phyloP scores from a whole-genome alignment of 2,113 vertebrate genomes.

The Nymphicus hollandicus region DNA sequence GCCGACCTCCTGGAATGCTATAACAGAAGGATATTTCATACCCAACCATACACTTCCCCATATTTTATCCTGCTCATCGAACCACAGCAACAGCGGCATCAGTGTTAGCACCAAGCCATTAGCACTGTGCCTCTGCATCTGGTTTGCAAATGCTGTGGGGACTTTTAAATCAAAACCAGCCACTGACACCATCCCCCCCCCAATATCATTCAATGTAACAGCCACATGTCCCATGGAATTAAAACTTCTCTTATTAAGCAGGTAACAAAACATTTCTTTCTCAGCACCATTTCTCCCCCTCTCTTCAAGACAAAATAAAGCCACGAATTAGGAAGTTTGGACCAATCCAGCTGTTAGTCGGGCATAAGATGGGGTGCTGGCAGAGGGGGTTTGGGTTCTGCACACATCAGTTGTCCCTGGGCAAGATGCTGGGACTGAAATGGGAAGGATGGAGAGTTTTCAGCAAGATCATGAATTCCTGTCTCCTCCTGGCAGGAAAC shows the following conservation, averaged over 20 bases:
- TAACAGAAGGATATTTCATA: not conserved
- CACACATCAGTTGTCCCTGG: not conserved
- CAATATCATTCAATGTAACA: not conserved
- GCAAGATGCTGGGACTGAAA: not conserved
- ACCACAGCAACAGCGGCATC: not conserved
- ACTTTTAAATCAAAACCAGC: not conserved
- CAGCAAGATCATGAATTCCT: not conserved
- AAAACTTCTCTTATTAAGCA: not conserved
- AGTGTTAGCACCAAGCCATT: accelerated
- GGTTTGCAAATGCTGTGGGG: not conserved
- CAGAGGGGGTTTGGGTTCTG: not conserved
- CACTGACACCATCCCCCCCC: not conserved
- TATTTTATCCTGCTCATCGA: not conserved
- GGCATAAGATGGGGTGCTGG: not conserved
- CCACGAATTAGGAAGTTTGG: not conserved
- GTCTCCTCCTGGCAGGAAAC: not conserved
- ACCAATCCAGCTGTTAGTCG: not conserved
- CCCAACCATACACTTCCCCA: not conserved
- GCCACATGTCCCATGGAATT: not conserved
- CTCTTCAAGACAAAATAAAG: not conserved
- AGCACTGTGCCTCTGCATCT: not conserved
- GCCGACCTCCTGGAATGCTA: not conserved
- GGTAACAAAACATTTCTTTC: not conserved
- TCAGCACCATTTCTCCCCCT: constrained; percentile 10
- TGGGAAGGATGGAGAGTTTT: not conserved